Evolutionary conservation across 1,140 invertebrate genomes (phyloP), one percentile per base, ranked within the genome.

Genomic region (Drosophila dunni): DNA sequence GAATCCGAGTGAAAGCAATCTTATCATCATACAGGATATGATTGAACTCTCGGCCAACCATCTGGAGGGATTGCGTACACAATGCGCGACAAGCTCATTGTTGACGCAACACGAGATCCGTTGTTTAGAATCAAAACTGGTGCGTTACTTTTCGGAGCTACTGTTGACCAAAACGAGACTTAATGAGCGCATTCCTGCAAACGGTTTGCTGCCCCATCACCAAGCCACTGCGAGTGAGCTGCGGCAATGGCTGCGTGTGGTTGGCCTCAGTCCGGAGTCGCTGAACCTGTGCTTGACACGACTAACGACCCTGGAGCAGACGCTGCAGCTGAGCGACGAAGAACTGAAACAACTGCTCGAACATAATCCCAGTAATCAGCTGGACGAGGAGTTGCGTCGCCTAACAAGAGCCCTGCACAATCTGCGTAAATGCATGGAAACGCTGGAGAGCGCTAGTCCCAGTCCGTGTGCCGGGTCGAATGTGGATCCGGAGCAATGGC

Each of bases 71-170:
- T 94, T 99, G 79, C 94, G 98, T 91, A 98, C 97, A 57, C 96
- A 97, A 94, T 99, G 98, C 94, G 96, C 96, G 17, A 97, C 97
- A 57, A 97, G 96, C 92, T 97, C 96, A 48, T 97, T 97, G 93
- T 94, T 99, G 73, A 99, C 98, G 44, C 97, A 98, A 92, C 97
- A 98, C 91, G 98, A 99, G 95, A 99, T 99, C 88, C 94, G 97
- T 77, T 97, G 96, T 56, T 93, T 98, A 51, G 98, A 99, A 96
- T 97, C 96, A 34, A 99, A 99, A 93, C 93, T 99, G 61, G 96
- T 99, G 68, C 98, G 98, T 92, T 94, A 98, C 78, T 99, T 98
- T 92, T 97, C 97, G 38, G 95, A 96, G 68, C 96, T 98, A 94
- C 93, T 99, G 79, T 95, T 98, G 60, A 97, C 96, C 17, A 98